Evolutionary conservation across 2,888 invertebrate species (phyloP), one percentile per base, ranked within the genome.

Genomic region (Ethmia dodecea): DNA sequence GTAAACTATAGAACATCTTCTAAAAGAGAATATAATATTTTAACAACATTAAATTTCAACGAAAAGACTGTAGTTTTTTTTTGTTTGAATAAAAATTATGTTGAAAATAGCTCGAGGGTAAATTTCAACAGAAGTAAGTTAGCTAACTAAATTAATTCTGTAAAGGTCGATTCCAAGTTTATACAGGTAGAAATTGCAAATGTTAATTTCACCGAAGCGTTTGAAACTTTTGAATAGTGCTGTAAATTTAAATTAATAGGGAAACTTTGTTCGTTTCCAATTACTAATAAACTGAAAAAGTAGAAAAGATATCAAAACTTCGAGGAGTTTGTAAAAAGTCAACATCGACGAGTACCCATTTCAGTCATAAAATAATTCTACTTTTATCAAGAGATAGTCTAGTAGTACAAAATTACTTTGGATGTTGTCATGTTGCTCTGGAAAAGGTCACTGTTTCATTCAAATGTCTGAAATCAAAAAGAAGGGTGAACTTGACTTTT

Each of bases 391-490:
- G 43, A 46, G 49, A 37, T 43, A 37, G 39, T 45, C 39, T 42
- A 56, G 43, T 57, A 50, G 61, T 61, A 59, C 57, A 56, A 50
- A 61, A 60, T 60, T 58, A 58, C 53, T 52, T 49, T 42, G 45
- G 46, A 43, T 47, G 49, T 49, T 47, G 53, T 57, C 53, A 40
- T 43, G 49, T 45, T 46, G 31, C 37, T 18, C 37, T 18, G 33
- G 45, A 53, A 63, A 55, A 56, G 56, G 54, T 60, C 59, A 60
- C 58, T 56, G 54, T 58, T 55, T 53, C 47, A 42, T 37, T 55
- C 49, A 56, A 58, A 55, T 47, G 45, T 46, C 40, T 51, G 44
- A 48, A 49, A 51, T 46, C 39, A 46, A 35, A 49, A 49, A 47
- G 26, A 30, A 22, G 15, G 26, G 26, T 18, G 11, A 28, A 20